Conservation (phyloP, 2,888 invertebrate species). For the Mamestra brassicae region DNA sequence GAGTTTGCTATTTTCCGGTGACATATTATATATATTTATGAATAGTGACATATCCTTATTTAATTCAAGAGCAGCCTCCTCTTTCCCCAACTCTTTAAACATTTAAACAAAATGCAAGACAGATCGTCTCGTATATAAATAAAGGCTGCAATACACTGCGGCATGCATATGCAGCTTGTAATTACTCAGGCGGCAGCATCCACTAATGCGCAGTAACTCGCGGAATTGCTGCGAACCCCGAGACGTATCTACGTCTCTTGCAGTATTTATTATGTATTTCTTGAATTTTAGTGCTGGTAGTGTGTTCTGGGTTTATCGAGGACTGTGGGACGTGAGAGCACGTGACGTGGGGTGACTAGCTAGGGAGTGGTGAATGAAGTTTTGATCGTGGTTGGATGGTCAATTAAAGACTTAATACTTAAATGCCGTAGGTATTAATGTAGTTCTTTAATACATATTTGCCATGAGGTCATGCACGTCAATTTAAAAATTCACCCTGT, state of each 20-base stretch:
- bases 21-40: too few species aligned
- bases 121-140: conserved; percentile 48
- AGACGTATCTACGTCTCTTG: conserved; percentile 37
- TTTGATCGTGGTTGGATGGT: too few species aligned
- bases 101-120: conserved; percentile 33
- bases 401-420: too few species aligned
- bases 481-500: too few species aligned
- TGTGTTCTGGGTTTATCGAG: background rate
- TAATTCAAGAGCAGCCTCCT: background rate
- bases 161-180: conserved; percentile 64
- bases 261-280: conserved; percentile 56
- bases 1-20: too few species aligned
- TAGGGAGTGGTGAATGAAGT: too few species aligned
- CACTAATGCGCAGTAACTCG: conserved; percentile 60
- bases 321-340: too few species aligned
- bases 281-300: conserved; percentile 30
- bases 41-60: background rate
- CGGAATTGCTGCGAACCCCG: conserved; percentile 41
- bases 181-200: conserved; percentile 59
- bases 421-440: too few species aligned
- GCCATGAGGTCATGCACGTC: too few species aligned
- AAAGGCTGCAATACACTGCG: conserved; percentile 44
- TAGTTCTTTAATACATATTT: too few species aligned
- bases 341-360: too few species aligned
- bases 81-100: background rate